Evolutionary conservation across 2,113 vertebrate species (phyloP).

Genomic region (Gnathonemus echidnorhynchus): DNA sequence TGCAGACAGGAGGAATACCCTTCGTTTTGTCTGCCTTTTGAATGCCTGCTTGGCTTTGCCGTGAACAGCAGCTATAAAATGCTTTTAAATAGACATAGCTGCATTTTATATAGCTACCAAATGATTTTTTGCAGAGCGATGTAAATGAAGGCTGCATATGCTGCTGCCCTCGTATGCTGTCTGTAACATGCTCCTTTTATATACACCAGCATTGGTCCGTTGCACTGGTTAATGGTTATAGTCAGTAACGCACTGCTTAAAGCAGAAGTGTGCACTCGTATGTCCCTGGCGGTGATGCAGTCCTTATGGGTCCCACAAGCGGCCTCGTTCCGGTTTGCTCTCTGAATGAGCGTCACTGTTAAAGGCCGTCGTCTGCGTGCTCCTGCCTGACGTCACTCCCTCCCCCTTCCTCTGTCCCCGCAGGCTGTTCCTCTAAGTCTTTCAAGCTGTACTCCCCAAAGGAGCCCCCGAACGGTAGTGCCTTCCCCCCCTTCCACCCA

Average conservation of each 20-base stretch:
- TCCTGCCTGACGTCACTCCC: background rate
- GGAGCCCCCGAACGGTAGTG: slow-evolving; percentile 82
- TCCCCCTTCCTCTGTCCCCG: background rate
- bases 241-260: background rate
- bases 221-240: background rate
- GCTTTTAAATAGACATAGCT: background rate
- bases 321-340: background rate
- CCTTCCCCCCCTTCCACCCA: slow-evolving; percentile 75
- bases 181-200: background rate
- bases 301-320: background rate
- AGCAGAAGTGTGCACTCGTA: background rate
- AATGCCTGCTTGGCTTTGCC: background rate
- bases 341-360: too few relatives aligned
- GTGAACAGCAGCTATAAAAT: background rate
- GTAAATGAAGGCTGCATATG: background rate
- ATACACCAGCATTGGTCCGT: background rate
- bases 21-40: background rate
- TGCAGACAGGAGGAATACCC: background rate
- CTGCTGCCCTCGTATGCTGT: background rate
- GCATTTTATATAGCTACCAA: background rate
- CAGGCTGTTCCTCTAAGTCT: slow-evolving; percentile 76
- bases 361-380: background rate
- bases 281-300: background rate
- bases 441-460: slow-evolving; percentile 83
- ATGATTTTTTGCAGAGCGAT: background rate